Conservation (phyloP, 1,140 invertebrate genomes). For the Adelges cooleyi region DNA sequence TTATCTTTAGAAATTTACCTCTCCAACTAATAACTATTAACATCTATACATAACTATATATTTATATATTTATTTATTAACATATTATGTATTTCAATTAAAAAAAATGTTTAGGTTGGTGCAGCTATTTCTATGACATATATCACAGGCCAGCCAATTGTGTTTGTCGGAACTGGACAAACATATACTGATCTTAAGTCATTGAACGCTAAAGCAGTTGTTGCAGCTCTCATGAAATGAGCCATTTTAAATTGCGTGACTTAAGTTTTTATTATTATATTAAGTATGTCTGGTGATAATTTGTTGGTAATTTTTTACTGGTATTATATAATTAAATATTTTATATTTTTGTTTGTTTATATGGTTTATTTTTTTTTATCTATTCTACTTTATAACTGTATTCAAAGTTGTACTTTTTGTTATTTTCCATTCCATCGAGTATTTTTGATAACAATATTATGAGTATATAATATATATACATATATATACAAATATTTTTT, state of each 20-base stretch:
- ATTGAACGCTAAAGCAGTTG: constrained; percentile 93
- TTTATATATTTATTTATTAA: not conserved
- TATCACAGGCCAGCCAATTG: constrained; percentile 98
- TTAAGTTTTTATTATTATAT: too few relatives aligned
- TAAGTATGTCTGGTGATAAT: constrained; percentile 3
- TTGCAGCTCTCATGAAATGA: constrained; percentile 90
- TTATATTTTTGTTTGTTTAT: constrained; percentile 3
- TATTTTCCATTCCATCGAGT: constrained; percentile 20
- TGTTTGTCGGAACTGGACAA: constrained; percentile 98
- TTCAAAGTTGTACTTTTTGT: constrained; percentile 9
- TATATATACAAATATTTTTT: too few relatives aligned
- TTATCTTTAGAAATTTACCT: too few relatives aligned
- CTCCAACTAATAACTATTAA: too few relatives aligned
- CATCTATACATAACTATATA: too few relatives aligned
- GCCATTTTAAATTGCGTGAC: not conserved
- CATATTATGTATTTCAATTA: not conserved
- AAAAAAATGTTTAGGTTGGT: constrained; percentile 60
- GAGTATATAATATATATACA: not conserved
- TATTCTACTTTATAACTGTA: constrained; percentile 1
- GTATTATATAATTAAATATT: constrained; percentile 2
- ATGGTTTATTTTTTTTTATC: constrained; percentile 9
- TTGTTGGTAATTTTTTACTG: constrained; percentile 18
- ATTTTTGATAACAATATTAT: constrained; percentile 19
- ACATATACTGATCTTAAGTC: constrained; percentile 97
- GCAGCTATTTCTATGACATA: constrained; percentile 99